Percentiles rank a stretch among this genome's conserved stretches.
Conservation (phyloP, 2,113 vertebrate species). For the Chitala chitala region DNA sequence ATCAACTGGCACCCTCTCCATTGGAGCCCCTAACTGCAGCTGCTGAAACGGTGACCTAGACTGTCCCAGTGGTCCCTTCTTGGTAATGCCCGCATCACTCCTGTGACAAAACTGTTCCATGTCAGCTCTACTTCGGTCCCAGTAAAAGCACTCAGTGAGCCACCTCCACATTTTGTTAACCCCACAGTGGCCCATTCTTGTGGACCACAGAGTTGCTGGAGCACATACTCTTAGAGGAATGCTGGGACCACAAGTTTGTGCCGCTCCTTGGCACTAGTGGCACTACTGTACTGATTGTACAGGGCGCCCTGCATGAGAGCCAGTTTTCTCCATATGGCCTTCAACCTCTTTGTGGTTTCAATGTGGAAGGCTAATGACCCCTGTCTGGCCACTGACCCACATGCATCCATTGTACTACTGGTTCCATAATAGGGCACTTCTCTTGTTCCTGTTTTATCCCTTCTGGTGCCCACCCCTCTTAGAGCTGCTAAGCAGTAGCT, state of each 20-base stretch:
- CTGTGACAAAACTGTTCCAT: neutral
- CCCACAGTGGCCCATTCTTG: neutral
- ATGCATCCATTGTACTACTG: neutral
- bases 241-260: neutral
- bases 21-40: neutral
- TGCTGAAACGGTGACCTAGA: slow-evolving; percentile 2
- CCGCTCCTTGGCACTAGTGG: neutral
- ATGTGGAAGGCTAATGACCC: too few species aligned
- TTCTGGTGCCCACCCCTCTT: neutral
- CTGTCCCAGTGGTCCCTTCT: neutral
- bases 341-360: neutral
- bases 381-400: neutral
- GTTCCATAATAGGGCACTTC: too few species aligned
- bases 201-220: neutral
- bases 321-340: neutral
- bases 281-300: neutral
- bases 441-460: too few species aligned
- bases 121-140: neutral
- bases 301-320: neutral
- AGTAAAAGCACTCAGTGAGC: neutral
- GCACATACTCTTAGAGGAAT: neutral
- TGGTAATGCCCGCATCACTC: neutral
- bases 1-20: slow-evolving; percentile 11
- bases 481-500: neutral
- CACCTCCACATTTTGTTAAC: neutral